Evolutionary conservation across 2,113 vertebrate genomes (phyloP), one percentile per base, ranked within the genome.

Genomic region (Cyphomyrus discorhynchus): DNA sequence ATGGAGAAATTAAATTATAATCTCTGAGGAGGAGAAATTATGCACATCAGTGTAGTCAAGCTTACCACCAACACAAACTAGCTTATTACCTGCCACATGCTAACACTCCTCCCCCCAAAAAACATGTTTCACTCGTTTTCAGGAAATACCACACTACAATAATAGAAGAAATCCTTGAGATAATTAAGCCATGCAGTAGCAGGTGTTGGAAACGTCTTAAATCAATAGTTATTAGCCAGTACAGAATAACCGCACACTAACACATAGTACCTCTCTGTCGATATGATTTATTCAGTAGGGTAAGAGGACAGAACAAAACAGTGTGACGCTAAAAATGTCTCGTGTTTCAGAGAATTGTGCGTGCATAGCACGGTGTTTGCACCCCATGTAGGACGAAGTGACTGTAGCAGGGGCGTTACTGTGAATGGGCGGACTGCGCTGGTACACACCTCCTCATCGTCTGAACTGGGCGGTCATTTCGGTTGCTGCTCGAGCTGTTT

Each of bases 1-100:
- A 27, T 35, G 45, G 45, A 74, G 11, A 88, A 56, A 89, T 89
- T 89, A 42, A 80, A 80, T 89, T 53, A 82, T 19, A 45, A 50
- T 83, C 74, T 56, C n/a, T 83, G 74, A 89, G 74, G 50, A 45
- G 49, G 74, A 82, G 21, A 46, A 53, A 82, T 56, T 53, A 45
- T 52, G 17, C 88, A 89, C 47, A 53, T 80, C 47, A 56, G 31
- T 80, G 49, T 82, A 53, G 45, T 70, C 35, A 31, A 39, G 15
- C 66, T n/a, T n/a, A 46, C 70, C 88, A n/a, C 27, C n/a, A 50
- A 52, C 21, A 21, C 45, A 21, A 45, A 53, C 87, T n/a, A 31
- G 3, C 17, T 39, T n/a, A 47, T 24, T 46, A 17, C 21, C 56
- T 15, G 11, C 39, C 52, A 47, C 87, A 47, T 24, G 9, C 11